These are phyloP conservation scores for Azemiops feae DNA, from an alignment of 2,113 vertebrate genomes.

Conservation along the genomic window DNA sequence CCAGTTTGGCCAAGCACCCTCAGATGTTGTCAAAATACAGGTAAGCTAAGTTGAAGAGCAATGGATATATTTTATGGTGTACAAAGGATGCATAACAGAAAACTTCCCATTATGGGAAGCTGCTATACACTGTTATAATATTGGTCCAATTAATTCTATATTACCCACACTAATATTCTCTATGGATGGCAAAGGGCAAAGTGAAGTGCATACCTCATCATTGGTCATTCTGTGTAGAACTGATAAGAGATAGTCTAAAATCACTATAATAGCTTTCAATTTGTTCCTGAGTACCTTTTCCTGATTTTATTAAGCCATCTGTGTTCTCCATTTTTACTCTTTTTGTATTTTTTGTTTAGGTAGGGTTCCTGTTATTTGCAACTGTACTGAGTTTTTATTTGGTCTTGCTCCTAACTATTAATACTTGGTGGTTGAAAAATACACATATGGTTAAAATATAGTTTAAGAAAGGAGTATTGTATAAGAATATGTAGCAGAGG, in stretches of 20 bases:
- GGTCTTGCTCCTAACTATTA: neutral
- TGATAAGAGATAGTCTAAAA: neutral
- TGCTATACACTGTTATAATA: neutral
- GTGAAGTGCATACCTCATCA: neutral
- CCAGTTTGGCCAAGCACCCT: slow-evolving; percentile 41
- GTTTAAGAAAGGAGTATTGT: neutral
- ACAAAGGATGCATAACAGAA: neutral
- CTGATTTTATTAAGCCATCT: neutral
- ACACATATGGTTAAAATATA: neutral
- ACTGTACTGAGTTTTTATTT: neutral
- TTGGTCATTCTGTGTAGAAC: neutral
- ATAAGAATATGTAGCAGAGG: neutral
- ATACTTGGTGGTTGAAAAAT: neutral
- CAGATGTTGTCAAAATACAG: slow-evolving; percentile 79
- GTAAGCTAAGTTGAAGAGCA: slow-evolving; percentile 63
- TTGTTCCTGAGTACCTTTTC: neutral
- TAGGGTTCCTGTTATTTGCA: neutral
- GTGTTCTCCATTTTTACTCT: neutral
- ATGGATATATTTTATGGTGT: neutral
- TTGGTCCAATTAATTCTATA: too few relatives aligned
- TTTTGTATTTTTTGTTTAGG: neutral
- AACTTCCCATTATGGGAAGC: neutral
- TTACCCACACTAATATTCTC: neutral
- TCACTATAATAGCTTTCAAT: neutral
- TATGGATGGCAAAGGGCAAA: neutral